phyloP scores from a whole-genome alignment of 1,140 invertebrate genomes.

The Cataglyphis hispanica region DNA sequence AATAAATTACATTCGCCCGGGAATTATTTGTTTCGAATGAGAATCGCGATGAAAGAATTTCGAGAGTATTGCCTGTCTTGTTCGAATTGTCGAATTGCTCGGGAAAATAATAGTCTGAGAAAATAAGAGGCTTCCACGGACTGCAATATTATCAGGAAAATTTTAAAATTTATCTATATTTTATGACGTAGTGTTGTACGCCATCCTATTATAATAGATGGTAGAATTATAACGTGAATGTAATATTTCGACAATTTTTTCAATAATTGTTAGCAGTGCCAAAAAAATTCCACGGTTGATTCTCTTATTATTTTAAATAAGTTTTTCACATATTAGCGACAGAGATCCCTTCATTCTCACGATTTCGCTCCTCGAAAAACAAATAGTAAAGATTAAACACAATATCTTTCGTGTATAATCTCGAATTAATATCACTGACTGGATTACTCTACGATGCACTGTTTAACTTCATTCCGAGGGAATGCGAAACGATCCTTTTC shows the following conservation, averaged over 20 bases:
- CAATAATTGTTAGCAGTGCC: not conserved
- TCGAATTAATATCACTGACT: conserved; percentile 44
- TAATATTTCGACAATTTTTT: not conserved
- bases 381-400: not conserved
- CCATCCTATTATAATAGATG: not conserved
- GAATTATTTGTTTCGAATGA: conserved; percentile 51
- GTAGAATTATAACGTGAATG: conserved; percentile 12
- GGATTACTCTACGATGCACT: conserved; percentile 17
- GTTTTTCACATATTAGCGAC: not conserved
- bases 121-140: conserved; percentile 46
- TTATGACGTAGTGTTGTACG: not conserved
- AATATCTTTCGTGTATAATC: not conserved
- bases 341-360: no score
- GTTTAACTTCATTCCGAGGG: conserved; percentile 28
- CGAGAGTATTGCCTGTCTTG: not conserved
- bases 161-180: conserved; percentile 36
- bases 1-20: conserved; percentile 54
- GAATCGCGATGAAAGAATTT: conserved; percentile 37
- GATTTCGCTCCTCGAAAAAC: not conserved
- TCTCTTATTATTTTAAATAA: not conserved
- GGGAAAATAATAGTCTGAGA: conserved; percentile 59
- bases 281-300: not conserved
- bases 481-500: conserved; percentile 5
- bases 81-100: conserved; percentile 33
- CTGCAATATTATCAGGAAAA: not conserved